Conservation (phyloP, 2,113 vertebrate genomes). For the Lepidothrix coronata region DNA sequence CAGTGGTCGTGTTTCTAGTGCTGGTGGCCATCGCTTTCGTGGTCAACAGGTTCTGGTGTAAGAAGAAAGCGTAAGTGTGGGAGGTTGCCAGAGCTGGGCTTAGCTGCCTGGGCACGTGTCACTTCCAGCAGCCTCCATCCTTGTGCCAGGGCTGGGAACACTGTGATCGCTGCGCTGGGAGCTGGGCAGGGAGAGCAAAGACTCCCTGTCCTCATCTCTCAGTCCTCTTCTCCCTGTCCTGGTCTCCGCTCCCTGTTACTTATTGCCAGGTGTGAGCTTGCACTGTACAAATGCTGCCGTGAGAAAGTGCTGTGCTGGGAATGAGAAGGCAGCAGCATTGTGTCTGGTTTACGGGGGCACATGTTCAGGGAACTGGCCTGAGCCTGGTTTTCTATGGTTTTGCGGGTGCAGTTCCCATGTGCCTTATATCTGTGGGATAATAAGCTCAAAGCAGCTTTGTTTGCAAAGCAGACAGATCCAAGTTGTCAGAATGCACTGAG, state of each 20-base stretch:
- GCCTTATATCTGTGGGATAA: background rate
- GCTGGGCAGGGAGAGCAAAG: background rate
- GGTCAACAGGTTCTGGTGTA: conserved; percentile 61
- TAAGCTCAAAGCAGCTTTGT: background rate
- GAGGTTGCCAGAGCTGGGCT: background rate
- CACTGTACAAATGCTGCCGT: rapidly evolving
- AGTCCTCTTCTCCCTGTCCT: background rate
- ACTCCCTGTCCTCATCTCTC: background rate
- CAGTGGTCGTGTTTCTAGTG: conserved; percentile 44
- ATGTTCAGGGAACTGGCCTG: rapidly evolving
- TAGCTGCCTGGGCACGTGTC: background rate
- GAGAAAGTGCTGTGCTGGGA: background rate
- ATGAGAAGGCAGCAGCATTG: rapidly evolving
- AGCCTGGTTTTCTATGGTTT: background rate
- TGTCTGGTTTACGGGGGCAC: rapidly evolving
- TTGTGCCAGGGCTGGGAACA: background rate
- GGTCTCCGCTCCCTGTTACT: conserved; percentile 9
- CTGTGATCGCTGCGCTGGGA: rapidly evolving
- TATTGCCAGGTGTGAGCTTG: background rate
- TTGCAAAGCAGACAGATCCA: background rate
- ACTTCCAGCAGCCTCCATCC: background rate
- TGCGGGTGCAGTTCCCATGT: background rate
- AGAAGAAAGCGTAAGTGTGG: conserved; percentile 55
- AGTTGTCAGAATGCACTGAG: rapidly evolving
- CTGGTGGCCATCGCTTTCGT: conserved; percentile 28